A percentile compares a stretch with the other conserved stretches of the same genome.
These are phyloP conservation scores for Drosophila kikkawai DNA, from an alignment of 1,140 invertebrate species.

Conservation along the genomic window DNA sequence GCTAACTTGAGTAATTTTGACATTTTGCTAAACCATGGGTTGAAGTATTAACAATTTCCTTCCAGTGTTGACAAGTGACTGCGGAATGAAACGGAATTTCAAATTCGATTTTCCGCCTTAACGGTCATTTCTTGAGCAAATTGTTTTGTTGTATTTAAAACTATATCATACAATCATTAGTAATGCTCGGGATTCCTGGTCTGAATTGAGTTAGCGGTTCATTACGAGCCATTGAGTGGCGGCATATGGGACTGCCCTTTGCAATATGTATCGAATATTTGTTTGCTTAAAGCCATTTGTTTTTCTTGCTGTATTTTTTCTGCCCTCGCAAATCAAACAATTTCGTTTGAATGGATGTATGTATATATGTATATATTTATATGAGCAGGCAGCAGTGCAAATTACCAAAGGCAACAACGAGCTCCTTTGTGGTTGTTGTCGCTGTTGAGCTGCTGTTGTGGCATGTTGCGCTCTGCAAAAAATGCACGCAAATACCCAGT, in stretches of 20 bases:
- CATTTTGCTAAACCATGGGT: neutral
- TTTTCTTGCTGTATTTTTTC: slow-evolving; percentile 46
- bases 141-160: neutral
- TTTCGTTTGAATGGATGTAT: neutral
- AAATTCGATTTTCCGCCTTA: neutral
- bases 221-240: slow-evolving; percentile 1
- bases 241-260: neutral
- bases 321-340: slow-evolving; percentile 48
- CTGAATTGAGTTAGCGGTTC: slow-evolving; percentile 7
- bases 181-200: no score
- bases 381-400: slow-evolving; percentile 29
- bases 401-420: slow-evolving; percentile 46
- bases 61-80: neutral
- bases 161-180: neutral
- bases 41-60: neutral
- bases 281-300: slow-evolving; percentile 7
- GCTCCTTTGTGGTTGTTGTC: slow-evolving; percentile 43
- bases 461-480: slow-evolving; percentile 51
- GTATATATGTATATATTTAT: neutral
- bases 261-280: slow-evolving; percentile 12
- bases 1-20: neutral
- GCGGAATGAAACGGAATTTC: slow-evolving; percentile 1
- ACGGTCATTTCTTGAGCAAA: no score
- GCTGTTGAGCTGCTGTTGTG: slow-evolving; percentile 52
- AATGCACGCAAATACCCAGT: slow-evolving; percentile 68